These are phyloP conservation scores for Triplophysa yarkandensis DNA, from an alignment of 2,797 vertebrate species.

Conservation along the genomic window DNA sequence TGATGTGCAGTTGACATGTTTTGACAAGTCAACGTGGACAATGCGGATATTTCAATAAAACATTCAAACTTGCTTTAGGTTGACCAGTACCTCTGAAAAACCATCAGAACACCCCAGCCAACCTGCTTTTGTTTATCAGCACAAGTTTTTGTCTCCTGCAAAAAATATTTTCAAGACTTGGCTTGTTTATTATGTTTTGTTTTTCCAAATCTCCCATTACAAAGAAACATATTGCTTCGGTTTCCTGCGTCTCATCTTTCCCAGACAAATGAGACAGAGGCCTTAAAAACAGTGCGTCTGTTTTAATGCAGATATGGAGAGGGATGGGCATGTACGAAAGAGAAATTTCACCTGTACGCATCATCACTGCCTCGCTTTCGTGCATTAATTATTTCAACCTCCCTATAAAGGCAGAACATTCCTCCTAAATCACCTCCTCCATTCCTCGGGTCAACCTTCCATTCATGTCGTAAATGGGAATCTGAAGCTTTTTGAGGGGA, in stretches of 20 bases:
- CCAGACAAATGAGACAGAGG: slow-evolving; percentile 47
- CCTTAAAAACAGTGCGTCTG: slow-evolving; percentile 44
- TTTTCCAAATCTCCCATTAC: slow-evolving; percentile 31
- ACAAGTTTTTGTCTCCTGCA: slow-evolving; percentile 2
- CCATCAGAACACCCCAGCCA: not conserved
- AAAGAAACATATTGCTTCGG: slow-evolving; percentile 44
- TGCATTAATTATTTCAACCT: slow-evolving; percentile 53
- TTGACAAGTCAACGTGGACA: not conserved
- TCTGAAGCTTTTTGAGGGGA: slow-evolving; percentile 49
- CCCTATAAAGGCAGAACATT: slow-evolving; percentile 38
- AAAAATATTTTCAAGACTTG: slow-evolving; percentile 1
- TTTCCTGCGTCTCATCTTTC: slow-evolving; percentile 39
- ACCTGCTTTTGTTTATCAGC: not conserved
- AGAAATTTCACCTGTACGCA: not conserved
- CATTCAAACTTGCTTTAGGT: not conserved
- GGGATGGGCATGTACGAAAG: slow-evolving; percentile 33
- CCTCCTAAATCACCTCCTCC: slow-evolving; percentile 41
- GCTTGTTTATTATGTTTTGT: slow-evolving; percentile 24
- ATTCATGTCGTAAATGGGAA: slow-evolving; percentile 57
- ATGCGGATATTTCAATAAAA: too few species aligned
- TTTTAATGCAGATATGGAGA: slow-evolving; percentile 49
- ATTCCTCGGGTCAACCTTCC: slow-evolving; percentile 44
- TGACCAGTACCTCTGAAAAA: not conserved
- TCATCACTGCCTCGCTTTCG: slow-evolving; percentile 17
- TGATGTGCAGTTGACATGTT: not conserved